A percentile compares a stretch with the other conserved stretches of the same genome.
Conservation (phyloP, 2,797 vertebrate species). For the Galagoides demidoff region DNA sequence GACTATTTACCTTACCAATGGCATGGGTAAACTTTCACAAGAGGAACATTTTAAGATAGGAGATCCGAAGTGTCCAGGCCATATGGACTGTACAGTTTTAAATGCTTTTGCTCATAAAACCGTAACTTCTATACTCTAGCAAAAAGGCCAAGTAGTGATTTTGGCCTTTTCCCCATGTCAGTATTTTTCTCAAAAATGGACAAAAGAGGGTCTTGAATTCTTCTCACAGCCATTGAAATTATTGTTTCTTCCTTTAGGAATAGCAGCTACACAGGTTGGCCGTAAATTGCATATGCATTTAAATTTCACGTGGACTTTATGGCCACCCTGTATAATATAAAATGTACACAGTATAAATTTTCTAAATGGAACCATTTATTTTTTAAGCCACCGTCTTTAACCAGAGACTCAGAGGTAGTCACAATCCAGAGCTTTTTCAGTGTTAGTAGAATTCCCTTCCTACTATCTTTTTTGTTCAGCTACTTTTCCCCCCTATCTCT, state of each 20-base stretch:
- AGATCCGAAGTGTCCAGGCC: background rate
- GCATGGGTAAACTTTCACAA: background rate
- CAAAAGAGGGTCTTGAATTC: background rate
- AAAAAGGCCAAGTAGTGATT: background rate
- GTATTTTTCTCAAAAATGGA: background rate
- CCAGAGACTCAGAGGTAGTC: background rate
- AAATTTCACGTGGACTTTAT: too few species aligned
- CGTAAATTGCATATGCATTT: too few species aligned
- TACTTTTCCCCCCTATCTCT: background rate
- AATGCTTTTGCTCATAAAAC: background rate
- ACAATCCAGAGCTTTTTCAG: background rate
- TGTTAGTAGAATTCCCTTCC: background rate
- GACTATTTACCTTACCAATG: background rate
- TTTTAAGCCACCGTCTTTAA: background rate
- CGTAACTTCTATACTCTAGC: background rate
- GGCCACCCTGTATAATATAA: background rate
- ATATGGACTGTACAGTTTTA: background rate
- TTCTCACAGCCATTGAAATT: background rate
- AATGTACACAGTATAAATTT: background rate
- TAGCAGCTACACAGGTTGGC: background rate
- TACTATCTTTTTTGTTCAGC: background rate
- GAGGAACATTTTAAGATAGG: background rate
- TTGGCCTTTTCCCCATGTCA: background rate
- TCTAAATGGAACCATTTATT: background rate
- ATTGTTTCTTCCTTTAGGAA: background rate